Evolutionary conservation across 2,888 invertebrate genomes (phyloP), one percentile per base, ranked within the genome.

Genomic region (Torymus tubicola): DNA sequence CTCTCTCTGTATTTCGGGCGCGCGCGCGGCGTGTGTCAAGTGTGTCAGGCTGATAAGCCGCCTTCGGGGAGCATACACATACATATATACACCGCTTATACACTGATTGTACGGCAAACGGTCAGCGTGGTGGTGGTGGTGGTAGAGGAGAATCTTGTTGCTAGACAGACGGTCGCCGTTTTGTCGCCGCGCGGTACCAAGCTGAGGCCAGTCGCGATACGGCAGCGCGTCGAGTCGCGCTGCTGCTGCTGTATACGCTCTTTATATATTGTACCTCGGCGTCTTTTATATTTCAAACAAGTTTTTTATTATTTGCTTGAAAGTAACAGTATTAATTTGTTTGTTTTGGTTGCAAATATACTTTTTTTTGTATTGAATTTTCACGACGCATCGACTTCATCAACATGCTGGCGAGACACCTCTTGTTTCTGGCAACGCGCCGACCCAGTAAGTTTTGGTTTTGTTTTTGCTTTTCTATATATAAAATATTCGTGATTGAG

Each of bases 331-430:
- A 42, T 42, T 42, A 31, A 5, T 18, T 74, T 21, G 16, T 63
- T 64, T 18, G 16, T 74, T 42, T 61, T 21, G 1, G 52, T n/a
- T 24, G 13, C 55, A 10, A 42, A 42, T 14, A 42, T 14, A 42
- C 68, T 24, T 21, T 50, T 18, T 52, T 5, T n/a, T n/a, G n/a
- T 2, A 21, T 21, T 21, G 21, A 14, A 16, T 42, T 42, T 42
- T 8, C 42, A 42, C 42, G 8, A 42, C 42, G 42, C 8, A 42
- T 42, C 8, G 10, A 8, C 8, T 8, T 42, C 8, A 42, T 53
- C 69, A 86, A 76, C 84, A 90, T 90, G 90, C 78, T 90, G 87
- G 90, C 90, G 78, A 88, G 89, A 84, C 89, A 91, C 85, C 87
- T 90, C 16, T 87, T 90, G 70, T 91, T 90, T 83, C 83, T 90